Evolutionary conservation across 2,888 invertebrate species (phyloP), one percentile per base, ranked within the genome.

Genomic region (Troides oblongomaculatus): DNA sequence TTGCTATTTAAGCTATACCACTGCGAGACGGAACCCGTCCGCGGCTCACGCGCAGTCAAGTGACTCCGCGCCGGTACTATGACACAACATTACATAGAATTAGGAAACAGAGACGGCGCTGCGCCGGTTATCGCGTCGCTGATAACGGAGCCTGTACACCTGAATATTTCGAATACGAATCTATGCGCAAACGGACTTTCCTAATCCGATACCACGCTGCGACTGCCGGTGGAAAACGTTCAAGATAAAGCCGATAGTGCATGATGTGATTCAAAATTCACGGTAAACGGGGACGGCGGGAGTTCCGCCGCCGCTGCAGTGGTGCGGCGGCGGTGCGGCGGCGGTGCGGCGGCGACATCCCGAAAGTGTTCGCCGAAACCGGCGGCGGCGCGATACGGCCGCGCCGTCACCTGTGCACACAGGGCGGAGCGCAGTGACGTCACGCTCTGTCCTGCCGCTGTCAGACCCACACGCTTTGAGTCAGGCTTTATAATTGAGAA

Each of bases 401-500:
- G 68, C 66, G 66, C 67, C 72, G 78, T 84, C 69, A 84, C 82
- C 84, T 82, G 84, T 73, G 73, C 73, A 77, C 78, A 80, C 76
- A 68, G 72, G 71, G 78, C 74, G 72, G 73, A 50, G 70, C 71
- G 74, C 70, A 64, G 77, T 78, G 78, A 79, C 80, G 81, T 83
- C 81, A 83, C 81, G 79, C 69, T 80, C 76, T 79, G 75, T 77
- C 83, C 82, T 81, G 76, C 74, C 80, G 72, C 68, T 69, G 73
- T 43, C 69, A 74, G 74, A 69, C 72, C 70, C 73, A 78, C 78
- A 78, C 78, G 76, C 74, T 78, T 79, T 84, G 85, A 85, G 71
- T 86, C 85, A 84, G 82, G 79, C 85, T 84, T 87, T 91, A 90
- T 88, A 91, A 88, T 83, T 84, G 81, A 81, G 81, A 80, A 78